These are phyloP conservation scores for Ceraclea dissimilis DNA, from an alignment of 2,888 invertebrate species.

Conservation along the genomic window DNA sequence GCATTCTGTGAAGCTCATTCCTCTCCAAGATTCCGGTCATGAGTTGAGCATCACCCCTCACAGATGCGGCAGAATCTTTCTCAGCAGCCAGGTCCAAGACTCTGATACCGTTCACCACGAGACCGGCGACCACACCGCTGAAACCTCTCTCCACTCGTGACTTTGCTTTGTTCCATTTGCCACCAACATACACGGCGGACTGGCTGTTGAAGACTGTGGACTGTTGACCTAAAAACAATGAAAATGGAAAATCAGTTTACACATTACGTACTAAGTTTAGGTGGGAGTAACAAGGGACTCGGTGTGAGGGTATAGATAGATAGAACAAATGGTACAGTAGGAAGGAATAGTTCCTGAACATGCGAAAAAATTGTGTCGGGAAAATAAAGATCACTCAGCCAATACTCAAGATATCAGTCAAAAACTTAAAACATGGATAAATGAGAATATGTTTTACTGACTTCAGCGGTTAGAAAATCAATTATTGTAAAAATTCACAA, in stretches of 20 bases:
- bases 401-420: too few species aligned
- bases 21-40: conserved; percentile 68
- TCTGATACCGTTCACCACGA: conserved; percentile 79
- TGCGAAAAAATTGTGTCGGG: too few species aligned
- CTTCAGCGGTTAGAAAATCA: too few species aligned
- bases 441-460: too few species aligned
- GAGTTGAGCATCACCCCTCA: conserved; percentile 77
- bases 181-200: conserved; percentile 82
- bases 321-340: conserved; percentile 1
- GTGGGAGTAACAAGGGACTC: neutral
- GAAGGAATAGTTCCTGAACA: too few species aligned
- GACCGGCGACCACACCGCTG: conserved; percentile 80
- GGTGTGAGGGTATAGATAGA: too few species aligned
- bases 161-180: conserved; percentile 64
- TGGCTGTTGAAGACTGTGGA: conserved; percentile 87
- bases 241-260: too few species aligned
- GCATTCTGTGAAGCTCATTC: conserved; percentile 74
- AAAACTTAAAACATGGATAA: too few species aligned
- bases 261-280: neutral
- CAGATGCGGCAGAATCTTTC: conserved; percentile 67
- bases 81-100: conserved; percentile 81
- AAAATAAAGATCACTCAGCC: too few species aligned
- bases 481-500: too few species aligned
- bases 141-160: conserved; percentile 70
- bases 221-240: conserved; percentile 59